phyloP scores from a whole-genome alignment of 1,140 invertebrate genomes.

The Drosophila nannoptera region DNA sequence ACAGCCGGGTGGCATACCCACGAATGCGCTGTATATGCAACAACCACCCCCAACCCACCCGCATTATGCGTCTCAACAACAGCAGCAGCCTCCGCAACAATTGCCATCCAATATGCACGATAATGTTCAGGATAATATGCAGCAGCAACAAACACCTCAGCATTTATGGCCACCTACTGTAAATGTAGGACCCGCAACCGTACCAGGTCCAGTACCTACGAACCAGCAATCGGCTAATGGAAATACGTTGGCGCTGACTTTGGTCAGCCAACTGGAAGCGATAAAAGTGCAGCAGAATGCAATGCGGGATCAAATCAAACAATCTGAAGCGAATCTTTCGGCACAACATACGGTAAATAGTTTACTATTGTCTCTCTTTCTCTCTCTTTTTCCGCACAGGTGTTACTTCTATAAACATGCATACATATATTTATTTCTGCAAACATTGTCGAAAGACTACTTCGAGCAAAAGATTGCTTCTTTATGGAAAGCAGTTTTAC shows the following conservation, averaged over 20 bases:
- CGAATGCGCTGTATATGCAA: conserved; percentile 48
- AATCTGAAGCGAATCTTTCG: conserved; percentile 95
- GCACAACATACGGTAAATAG: conserved; percentile 91
- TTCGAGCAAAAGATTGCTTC: neutral
- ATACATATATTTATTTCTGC: conserved; percentile 21
- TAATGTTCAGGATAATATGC: conserved; percentile 51
- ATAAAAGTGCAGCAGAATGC: conserved; percentile 86
- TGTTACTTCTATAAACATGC: conserved; percentile 28
- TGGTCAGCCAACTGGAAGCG: conserved; percentile 80
- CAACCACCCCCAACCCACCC: conserved; percentile 51
- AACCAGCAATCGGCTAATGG: conserved; percentile 49
- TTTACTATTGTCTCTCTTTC: conserved; percentile 19
- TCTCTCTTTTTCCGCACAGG: conserved; percentile 25
- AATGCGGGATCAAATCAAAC: conserved; percentile 93
- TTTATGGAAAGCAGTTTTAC: conserved; percentile 21
- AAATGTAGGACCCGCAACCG: conserved; percentile 14
- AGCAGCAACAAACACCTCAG: conserved; percentile 37
- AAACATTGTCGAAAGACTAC: conserved; percentile 9
- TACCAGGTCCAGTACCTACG: neutral
- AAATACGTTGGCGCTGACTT: conserved; percentile 65
- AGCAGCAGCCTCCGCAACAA: conserved; percentile 36
- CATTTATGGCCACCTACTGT: conserved; percentile 57
- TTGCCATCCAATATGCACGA: conserved; percentile 24
- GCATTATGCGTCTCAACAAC: conserved; percentile 54
- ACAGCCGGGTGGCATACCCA: conserved; percentile 72